These are phyloP conservation scores for Drosophila vallismaia DNA, from an alignment of 2,888 invertebrate genomes.

Conservation along the genomic window DNA sequence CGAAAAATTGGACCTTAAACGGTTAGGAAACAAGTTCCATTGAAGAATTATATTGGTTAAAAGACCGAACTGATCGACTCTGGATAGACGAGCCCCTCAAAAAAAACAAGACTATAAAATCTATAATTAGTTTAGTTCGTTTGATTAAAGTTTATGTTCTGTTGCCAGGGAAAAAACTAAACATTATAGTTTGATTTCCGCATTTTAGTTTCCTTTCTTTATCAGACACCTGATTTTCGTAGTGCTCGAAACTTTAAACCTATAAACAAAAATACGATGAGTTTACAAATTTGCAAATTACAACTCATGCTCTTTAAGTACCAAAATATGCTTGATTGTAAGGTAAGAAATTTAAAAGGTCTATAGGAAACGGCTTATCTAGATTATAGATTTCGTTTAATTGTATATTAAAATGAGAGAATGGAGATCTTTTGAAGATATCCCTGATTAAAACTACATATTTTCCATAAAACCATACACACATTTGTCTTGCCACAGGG, in stretches of 20 bases:
- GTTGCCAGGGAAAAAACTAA: conserved; percentile 17
- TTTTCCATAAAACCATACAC: too few relatives aligned
- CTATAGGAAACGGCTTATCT: too few relatives aligned
- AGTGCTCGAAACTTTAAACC: conserved; percentile 7
- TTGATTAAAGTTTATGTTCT: not conserved
- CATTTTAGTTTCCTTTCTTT: conserved; percentile 15
- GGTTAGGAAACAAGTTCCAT: conserved; percentile 31
- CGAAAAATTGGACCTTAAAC: conserved; percentile 11
- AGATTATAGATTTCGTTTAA: too few relatives aligned
- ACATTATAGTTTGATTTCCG: conserved; percentile 1
- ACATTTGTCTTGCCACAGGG: too few relatives aligned
- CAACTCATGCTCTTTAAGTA: conserved; percentile 10
- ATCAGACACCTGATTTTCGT: conserved; percentile 15
- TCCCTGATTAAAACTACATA: too few relatives aligned
- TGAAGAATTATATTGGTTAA: not conserved
- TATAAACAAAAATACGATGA: conserved; percentile 29
- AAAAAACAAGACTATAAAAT: conserved; percentile 28
- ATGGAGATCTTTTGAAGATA: too few relatives aligned
- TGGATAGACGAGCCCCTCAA: conserved; percentile 50
- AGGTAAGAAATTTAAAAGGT: not conserved
- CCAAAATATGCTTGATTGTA: not conserved
- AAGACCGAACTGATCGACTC: not conserved
- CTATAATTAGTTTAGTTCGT: conserved; percentile 15
- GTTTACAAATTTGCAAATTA: conserved; percentile 26
- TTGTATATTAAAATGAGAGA: too few relatives aligned